Percentiles rank a stretch among this genome's conserved stretches.
These are phyloP conservation scores for Misgurnus anguillicaudatus DNA, from an alignment of 2,113 vertebrate species.

Conservation along the genomic window DNA sequence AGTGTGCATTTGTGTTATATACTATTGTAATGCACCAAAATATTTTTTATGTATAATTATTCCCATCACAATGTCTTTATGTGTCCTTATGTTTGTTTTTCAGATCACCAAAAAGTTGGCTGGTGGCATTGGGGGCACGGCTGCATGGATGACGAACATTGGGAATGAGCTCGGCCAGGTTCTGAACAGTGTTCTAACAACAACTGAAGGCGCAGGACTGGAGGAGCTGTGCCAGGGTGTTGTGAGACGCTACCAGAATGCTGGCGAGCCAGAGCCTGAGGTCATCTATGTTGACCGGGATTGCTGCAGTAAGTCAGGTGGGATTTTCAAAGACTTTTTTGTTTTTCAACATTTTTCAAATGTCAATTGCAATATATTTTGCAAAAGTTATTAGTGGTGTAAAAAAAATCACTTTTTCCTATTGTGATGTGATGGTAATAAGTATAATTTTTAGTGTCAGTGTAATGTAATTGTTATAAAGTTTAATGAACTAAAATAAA, in stretches of 20 bases:
- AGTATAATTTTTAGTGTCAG: too few relatives aligned
- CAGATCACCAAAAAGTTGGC: conserved; percentile 52
- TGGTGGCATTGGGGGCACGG: conserved; percentile 36
- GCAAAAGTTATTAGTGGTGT: not conserved
- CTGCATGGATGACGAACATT: not conserved
- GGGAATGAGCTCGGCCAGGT: conserved; percentile 48
- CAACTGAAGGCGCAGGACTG: conserved; percentile 47
- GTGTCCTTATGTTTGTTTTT: not conserved
- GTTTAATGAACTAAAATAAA: too few relatives aligned
- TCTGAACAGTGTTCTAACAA: conserved; percentile 50
- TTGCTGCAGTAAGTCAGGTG: conserved; percentile 52
- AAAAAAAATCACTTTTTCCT: not conserved
- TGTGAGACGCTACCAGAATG: conserved; percentile 35
- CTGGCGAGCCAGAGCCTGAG: conserved; percentile 44
- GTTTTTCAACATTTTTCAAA: too few relatives aligned
- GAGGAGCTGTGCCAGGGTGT: conserved; percentile 51
- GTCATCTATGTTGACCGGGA: conserved; percentile 57
- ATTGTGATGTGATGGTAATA: too few relatives aligned
- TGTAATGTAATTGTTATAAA: not conserved
- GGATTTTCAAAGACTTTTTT: not conserved
- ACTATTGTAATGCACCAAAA: too few relatives aligned
- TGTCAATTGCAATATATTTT: not conserved
- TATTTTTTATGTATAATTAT: too few relatives aligned
- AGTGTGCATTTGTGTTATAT: too few relatives aligned
- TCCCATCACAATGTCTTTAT: too few relatives aligned